Conservation (phyloP, 2,113 vertebrate species). For the Hypomesus transpacificus region DNA sequence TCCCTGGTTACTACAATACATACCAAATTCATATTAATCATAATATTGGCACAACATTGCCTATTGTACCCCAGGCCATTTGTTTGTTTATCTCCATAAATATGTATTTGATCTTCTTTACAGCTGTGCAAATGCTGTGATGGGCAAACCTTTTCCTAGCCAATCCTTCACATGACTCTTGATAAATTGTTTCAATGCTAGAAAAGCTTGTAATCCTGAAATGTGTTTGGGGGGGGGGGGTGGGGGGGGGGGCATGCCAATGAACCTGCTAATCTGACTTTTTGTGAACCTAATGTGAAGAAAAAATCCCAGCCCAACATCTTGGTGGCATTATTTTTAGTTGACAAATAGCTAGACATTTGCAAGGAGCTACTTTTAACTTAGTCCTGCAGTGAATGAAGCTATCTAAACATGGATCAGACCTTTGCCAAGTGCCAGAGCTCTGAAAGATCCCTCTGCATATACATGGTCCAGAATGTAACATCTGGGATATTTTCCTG, state of each 20-base stretch:
- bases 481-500: conserved; percentile 56
- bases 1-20: background rate
- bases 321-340: conserved; percentile 56
- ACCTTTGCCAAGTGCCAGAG: conserved; percentile 43
- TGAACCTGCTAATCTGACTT: background rate
- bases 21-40: background rate
- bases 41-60: background rate
- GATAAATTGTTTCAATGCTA: conserved; percentile 5
- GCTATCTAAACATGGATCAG: conserved; percentile 45
- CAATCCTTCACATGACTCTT: background rate
- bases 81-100: background rate
- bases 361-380: conserved; percentile 26
- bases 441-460: conserved; percentile 27
- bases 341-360: conserved; percentile 33
- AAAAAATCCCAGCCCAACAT: conserved; percentile 15
- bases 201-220: conserved; percentile 8
- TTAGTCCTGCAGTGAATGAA: conserved; percentile 40
- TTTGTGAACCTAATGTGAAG: background rate
- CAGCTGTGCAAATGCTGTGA: conserved; percentile 9
- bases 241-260: background rate
- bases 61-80: background rate
- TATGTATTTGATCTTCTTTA: background rate
- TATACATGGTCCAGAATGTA: conserved; percentile 50
- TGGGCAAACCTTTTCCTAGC: background rate
- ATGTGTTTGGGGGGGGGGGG: background rate